A percentile compares a stretch with the other conserved stretches of the same genome.
Evolutionary conservation across 2,113 vertebrate genomes (phyloP).

Genomic region (Chaenogobius annularis): DNA sequence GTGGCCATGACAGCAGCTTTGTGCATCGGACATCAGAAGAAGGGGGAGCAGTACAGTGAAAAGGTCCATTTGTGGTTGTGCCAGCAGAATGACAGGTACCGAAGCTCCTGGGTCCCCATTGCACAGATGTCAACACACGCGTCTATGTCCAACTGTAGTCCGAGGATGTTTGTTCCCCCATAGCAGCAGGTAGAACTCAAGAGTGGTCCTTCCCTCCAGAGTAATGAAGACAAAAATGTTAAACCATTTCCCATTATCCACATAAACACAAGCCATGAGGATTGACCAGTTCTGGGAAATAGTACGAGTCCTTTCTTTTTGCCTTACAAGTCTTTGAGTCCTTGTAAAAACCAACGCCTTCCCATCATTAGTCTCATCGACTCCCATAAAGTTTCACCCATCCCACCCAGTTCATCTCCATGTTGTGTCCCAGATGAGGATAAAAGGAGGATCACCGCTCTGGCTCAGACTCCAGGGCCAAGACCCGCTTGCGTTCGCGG

Average conservation of each 20-base stretch:
- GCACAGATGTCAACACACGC: slow-evolving; percentile 46
- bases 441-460: slow-evolving; percentile 79
- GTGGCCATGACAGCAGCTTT: slow-evolving; percentile 59
- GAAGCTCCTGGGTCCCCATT: slow-evolving; percentile 55
- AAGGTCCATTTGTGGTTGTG: slow-evolving; percentile 75
- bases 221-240: slow-evolving; percentile 36
- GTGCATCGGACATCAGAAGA: slow-evolving; percentile 64
- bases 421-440: slow-evolving; percentile 38
- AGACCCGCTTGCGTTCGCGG: slow-evolving; percentile 90
- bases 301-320: slow-evolving; percentile 48
- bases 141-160: slow-evolving; percentile 61
- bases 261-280: slow-evolving; percentile 71
- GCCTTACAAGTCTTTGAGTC: slow-evolving; percentile 30
- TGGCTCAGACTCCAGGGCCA: slow-evolving; percentile 90
- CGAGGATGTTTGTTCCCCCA: slow-evolving; percentile 63
- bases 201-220: slow-evolving; percentile 53
- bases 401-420: slow-evolving; percentile 28
- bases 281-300: slow-evolving; percentile 72
- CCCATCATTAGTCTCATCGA: slow-evolving; percentile 43
- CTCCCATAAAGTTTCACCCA: slow-evolving; percentile 47
- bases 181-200: slow-evolving; percentile 81
- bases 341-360: slow-evolving; percentile 48
- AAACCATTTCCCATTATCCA: slow-evolving; percentile 55
- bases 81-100: slow-evolving; percentile 62
- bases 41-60: slow-evolving; percentile 78